Percentiles rank a stretch among this genome's conserved stretches.
phyloP scores from a whole-genome alignment of 2,113 vertebrate species.

The Salvelinus alpinus region DNA sequence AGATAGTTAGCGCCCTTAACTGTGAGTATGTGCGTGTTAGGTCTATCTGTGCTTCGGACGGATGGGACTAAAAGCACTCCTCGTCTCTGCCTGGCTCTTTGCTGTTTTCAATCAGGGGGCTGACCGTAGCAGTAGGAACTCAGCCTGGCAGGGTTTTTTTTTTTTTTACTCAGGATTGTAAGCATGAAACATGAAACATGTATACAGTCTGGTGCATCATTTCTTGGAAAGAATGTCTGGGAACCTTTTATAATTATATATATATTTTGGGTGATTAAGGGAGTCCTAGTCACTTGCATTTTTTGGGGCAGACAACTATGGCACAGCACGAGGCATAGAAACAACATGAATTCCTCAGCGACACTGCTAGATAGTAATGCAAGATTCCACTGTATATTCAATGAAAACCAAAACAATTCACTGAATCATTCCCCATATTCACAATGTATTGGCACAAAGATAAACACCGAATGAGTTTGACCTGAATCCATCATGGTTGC shows the following conservation, averaged over 20 bases:
- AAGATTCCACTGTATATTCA: neutral
- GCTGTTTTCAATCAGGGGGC: conserved; percentile 15
- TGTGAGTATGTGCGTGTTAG: neutral
- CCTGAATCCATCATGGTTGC: too few relatives aligned
- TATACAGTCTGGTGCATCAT: conserved; percentile 61
- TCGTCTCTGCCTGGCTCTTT: neutral
- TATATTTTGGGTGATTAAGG: neutral
- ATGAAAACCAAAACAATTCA: neutral
- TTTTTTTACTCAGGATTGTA: conserved; percentile 57
- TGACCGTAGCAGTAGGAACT: neutral
- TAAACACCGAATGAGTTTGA: too few relatives aligned
- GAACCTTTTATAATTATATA: conserved; percentile 41
- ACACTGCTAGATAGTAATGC: neutral
- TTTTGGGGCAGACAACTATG: neutral
- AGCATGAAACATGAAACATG: conserved; percentile 45
- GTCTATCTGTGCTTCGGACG: neutral
- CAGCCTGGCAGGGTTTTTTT: conserved; percentile 64
- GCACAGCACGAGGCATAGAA: neutral
- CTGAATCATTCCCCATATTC: neutral
- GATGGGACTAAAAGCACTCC: too few relatives aligned
- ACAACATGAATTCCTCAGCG: neutral
- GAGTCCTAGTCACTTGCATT: neutral
- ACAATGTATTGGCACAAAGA: neutral
- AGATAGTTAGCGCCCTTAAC: neutral
- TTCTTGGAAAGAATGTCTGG: conserved; percentile 70